Evolutionary conservation across 2,113 vertebrate species (phyloP).

Genomic region (Pelmatolapia mariae): DNA sequence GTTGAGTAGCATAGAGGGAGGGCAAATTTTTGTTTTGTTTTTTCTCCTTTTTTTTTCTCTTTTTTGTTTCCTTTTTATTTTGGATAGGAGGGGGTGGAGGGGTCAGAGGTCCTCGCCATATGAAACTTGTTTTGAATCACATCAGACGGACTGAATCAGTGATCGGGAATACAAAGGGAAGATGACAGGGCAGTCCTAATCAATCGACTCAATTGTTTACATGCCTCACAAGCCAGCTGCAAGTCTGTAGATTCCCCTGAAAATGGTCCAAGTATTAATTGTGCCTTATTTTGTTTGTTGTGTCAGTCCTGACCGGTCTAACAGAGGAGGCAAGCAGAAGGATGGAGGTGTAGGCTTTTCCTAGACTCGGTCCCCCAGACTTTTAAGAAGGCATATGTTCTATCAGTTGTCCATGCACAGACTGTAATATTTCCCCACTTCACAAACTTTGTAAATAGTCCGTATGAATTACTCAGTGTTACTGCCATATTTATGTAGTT

Average conservation of each 20-base stretch:
- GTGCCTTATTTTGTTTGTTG: constrained; percentile 96
- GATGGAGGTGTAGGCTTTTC: constrained; percentile 5
- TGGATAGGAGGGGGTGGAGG: not conserved
- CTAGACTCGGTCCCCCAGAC: constrained; percentile 44
- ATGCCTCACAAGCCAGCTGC: constrained; percentile 68
- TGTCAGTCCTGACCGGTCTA: constrained; percentile 79
- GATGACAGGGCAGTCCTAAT: constrained; percentile 51
- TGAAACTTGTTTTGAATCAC: constrained; percentile 46
- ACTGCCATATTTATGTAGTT: constrained; percentile 90
- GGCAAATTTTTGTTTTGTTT: not conserved
- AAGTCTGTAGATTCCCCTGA: constrained; percentile 70
- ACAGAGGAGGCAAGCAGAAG: constrained; percentile 48
- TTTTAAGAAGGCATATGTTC: constrained; percentile 66
- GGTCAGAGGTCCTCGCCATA: constrained; percentile 39
- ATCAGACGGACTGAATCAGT: constrained; percentile 44
- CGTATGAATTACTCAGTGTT: constrained; percentile 92
- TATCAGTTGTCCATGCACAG: constrained; percentile 55
- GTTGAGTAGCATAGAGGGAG: constrained; percentile 41
- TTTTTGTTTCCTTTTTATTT: not conserved
- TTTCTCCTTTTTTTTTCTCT: not conserved
- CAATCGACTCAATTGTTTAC: constrained; percentile 67
- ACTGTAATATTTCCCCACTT: constrained; percentile 71
- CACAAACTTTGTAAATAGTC: constrained; percentile 85
- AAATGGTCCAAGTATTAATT: constrained; percentile 84
- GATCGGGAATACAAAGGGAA: constrained; percentile 67